Evolutionary conservation across 2,113 vertebrate genomes (phyloP).

Genomic region (Orthochromis indermauri): DNA sequence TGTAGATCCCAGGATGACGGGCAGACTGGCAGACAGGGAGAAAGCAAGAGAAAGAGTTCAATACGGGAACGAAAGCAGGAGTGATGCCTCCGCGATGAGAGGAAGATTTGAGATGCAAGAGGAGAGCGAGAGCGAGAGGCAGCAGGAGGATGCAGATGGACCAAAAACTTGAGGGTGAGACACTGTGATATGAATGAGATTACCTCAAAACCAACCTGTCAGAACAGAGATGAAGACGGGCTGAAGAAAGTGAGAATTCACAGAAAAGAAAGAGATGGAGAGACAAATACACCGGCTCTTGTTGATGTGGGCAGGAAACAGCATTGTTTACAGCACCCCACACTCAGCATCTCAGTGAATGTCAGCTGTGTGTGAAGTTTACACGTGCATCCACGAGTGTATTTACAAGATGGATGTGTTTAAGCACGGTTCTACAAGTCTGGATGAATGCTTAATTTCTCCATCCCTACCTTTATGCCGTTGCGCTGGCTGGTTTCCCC

Average conservation of each 20-base stretch:
- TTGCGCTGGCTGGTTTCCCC: background rate
- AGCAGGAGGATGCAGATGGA: slow-evolving; percentile 26
- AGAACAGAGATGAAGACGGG: background rate
- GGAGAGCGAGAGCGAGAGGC: slow-evolving; percentile 1
- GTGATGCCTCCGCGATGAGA: background rate
- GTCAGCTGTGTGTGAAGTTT: slow-evolving; percentile 9
- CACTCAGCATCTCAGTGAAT: background rate
- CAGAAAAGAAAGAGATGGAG: background rate
- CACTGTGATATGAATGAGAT: background rate
- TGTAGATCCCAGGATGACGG: slow-evolving; percentile 73
- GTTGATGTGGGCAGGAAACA: slow-evolving; percentile 24
- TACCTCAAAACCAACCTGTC: background rate
- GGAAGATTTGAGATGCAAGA: background rate
- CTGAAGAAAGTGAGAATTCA: background rate
- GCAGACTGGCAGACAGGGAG: slow-evolving; percentile 4
- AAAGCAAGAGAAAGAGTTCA: background rate
- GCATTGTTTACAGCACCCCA: slow-evolving; percentile 22
- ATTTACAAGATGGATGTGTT: background rate
- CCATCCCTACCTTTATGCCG: slow-evolving; percentile 33
- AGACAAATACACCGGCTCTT: background rate
- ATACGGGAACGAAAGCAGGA: background rate
- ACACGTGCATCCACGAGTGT: background rate
- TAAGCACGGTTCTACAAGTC: background rate
- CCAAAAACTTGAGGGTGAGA: background rate
- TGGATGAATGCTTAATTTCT: background rate